Conservation (phyloP, 2,113 vertebrate species). For the Sander vitreus region DNA sequence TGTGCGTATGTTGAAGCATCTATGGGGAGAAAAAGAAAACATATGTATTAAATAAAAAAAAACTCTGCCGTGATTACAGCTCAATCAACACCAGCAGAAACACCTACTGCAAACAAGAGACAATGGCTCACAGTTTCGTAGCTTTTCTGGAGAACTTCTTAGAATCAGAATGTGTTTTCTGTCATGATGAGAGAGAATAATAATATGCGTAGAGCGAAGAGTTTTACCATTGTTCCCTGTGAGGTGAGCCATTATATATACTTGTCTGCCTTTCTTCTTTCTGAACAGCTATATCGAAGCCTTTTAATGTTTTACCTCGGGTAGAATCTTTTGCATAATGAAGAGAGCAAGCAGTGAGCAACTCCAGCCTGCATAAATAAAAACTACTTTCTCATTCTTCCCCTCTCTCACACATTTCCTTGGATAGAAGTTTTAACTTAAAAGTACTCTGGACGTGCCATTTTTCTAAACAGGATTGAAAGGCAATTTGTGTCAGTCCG, state of each 20-base stretch:
- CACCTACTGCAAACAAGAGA: constrained; percentile 7
- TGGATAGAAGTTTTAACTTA: background rate
- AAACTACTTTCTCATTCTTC: background rate
- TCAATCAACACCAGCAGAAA: background rate
- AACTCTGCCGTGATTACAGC: background rate
- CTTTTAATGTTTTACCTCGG: constrained; percentile 41
- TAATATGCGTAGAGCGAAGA: constrained; percentile 18
- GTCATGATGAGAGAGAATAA: constrained; percentile 15
- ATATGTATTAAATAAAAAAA: background rate
- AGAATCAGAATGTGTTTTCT: constrained; percentile 1
- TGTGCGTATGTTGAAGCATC: constrained; percentile 98
- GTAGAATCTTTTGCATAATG: constrained; percentile 52
- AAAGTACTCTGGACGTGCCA: background rate
- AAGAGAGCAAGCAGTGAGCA: constrained; percentile 38
- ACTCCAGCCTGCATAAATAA: constrained; percentile 17
- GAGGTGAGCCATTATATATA: constrained; percentile 33
- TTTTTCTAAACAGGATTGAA: constrained; percentile 14
- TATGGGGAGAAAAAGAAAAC: constrained; percentile 75
- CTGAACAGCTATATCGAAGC: constrained; percentile 64
- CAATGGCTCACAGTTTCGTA: background rate
- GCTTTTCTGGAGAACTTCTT: constrained; percentile 42
- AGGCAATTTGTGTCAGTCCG: background rate
- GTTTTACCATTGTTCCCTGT: constrained; percentile 44
- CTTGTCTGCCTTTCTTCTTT: constrained; percentile 39
- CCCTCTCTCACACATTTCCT: background rate